phyloP scores from a whole-genome alignment of 2,797 vertebrate species.

The Sus cebifrons region DNA sequence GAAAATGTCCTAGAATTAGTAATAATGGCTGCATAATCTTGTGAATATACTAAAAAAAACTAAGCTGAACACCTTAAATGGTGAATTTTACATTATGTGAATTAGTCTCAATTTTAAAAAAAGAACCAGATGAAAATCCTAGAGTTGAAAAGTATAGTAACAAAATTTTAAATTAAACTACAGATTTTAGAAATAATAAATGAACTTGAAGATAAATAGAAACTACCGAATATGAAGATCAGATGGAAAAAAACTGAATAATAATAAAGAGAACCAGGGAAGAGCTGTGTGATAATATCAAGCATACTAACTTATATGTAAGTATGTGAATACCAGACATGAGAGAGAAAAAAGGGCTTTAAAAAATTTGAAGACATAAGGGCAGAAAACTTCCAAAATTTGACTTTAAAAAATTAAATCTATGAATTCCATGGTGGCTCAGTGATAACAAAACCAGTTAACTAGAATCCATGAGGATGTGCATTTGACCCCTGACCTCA shows the following conservation, averaged over 20 bases:
- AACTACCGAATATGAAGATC: slow-evolving; percentile 1
- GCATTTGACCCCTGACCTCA: too few relatives aligned
- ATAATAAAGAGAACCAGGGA: slow-evolving; percentile 25
- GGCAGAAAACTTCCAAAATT: neutral
- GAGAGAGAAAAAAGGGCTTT: neutral
- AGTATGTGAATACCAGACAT: neutral
- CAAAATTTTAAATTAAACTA: slow-evolving; percentile 5
- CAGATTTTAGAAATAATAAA: slow-evolving; percentile 6
- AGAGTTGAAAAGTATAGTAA: neutral
- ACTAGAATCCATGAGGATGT: too few relatives aligned
- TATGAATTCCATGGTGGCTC: neutral
- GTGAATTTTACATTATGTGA: neutral
- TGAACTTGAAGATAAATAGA: slow-evolving; percentile 19
- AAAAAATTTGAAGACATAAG: neutral
- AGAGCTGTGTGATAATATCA: neutral
- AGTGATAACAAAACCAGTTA: too few relatives aligned
- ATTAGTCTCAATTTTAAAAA: neutral
- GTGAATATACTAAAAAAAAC: neutral
- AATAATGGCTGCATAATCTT: neutral
- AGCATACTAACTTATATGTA: neutral
- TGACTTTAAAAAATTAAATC: neutral
- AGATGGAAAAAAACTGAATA: neutral
- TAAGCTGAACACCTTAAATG: neutral
- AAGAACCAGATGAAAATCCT: neutral
- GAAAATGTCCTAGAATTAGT: slow-evolving; percentile 30